Evolutionary conservation across 64 coral and sea anemone species (phyloP).

Genomic region (Montipora efflorescens): DNA sequence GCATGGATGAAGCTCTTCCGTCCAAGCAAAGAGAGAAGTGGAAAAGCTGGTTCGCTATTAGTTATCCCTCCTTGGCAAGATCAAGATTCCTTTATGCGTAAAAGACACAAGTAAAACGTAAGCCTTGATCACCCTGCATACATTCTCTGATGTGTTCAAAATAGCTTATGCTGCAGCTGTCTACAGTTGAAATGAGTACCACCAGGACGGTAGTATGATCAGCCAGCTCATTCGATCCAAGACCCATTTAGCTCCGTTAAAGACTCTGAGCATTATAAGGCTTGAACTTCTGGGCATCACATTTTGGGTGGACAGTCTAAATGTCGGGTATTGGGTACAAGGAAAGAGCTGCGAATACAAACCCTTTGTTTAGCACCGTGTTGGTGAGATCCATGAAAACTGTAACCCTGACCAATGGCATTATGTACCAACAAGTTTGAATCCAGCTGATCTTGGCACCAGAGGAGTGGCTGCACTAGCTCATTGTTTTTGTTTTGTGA

Average conservation of each 20-base stretch:
- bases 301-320: constrained; percentile 63
- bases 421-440: background rate
- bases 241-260: constrained; percentile 54
- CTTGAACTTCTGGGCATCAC: constrained; percentile 62
- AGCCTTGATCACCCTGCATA: constrained; percentile 39
- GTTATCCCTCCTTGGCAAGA: constrained; percentile 34
- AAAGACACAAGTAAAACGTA: constrained; percentile 3
- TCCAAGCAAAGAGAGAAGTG: constrained; percentile 14
- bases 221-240: constrained; percentile 43
- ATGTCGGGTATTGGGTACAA: constrained; percentile 28
- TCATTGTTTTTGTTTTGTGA: no score
- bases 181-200: constrained; percentile 54
- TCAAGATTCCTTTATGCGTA: constrained; percentile 55
- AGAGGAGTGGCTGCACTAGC: constrained; percentile 45
- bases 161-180: constrained; percentile 61
- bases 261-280: constrained; percentile 63
- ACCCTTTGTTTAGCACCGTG: constrained; percentile 62
- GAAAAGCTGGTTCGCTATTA: constrained; percentile 56
- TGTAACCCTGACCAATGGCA: background rate
- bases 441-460: constrained; percentile 53
- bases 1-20: constrained; percentile 51
- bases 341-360: constrained; percentile 12
- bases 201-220: background rate
- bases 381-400: constrained; percentile 78
- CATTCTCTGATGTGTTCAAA: constrained; percentile 49